phyloP scores from a whole-genome alignment of 2,888 invertebrate species.

The Drosophila hamatofila region DNA sequence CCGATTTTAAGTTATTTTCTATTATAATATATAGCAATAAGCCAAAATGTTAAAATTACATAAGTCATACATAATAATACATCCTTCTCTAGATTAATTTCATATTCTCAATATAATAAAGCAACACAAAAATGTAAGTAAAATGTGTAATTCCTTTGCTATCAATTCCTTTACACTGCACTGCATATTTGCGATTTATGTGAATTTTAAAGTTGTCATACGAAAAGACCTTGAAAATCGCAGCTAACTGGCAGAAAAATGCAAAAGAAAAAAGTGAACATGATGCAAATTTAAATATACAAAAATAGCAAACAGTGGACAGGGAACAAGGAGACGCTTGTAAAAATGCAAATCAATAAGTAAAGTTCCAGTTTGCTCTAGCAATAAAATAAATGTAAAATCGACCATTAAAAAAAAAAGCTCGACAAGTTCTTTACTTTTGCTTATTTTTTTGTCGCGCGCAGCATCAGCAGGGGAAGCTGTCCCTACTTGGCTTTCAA shows the following conservation, averaged over 20 bases:
- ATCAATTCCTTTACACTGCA: not conserved
- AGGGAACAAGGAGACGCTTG: conserved; percentile 66
- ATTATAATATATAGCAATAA: not conserved
- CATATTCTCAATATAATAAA: too few species aligned
- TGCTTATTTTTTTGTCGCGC: conserved; percentile 44
- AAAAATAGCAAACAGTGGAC: conserved; percentile 68
- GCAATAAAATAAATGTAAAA: conserved; percentile 78
- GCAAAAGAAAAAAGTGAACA: conserved; percentile 28
- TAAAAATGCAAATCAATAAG: conserved; percentile 80
- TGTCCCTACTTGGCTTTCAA: conserved; percentile 47
- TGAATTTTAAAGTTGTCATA: conserved; percentile 33
- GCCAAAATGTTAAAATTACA: too few species aligned
- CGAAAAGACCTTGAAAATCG: conserved; percentile 47
- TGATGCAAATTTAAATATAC: conserved; percentile 72
- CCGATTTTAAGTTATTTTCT: not conserved
- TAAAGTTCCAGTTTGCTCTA: conserved; percentile 63
- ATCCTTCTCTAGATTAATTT: too few species aligned
- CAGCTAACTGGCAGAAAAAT: conserved; percentile 24
- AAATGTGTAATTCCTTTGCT: too few species aligned
- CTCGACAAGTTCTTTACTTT: conserved; percentile 51
- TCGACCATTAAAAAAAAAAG: conserved; percentile 68
- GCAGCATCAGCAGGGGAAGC: conserved; percentile 13
- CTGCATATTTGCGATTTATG: not conserved
- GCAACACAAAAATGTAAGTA: too few species aligned
- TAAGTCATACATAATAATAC: too few species aligned